Base-by-base conservation (phyloP, 2,888 invertebrate species). In the Chouioia cunea region DNA sequence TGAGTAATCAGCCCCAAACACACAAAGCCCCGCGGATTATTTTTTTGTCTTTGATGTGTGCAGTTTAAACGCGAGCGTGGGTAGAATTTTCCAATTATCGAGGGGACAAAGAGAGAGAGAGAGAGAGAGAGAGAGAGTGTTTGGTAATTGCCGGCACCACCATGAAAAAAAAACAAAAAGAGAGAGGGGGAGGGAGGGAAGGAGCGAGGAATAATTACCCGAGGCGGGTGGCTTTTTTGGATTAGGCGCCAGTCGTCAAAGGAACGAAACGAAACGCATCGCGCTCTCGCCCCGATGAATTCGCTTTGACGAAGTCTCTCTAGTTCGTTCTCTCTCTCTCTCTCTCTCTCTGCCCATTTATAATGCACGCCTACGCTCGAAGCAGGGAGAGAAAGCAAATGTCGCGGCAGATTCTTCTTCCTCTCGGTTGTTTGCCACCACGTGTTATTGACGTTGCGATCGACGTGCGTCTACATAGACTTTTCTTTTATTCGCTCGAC, bases 51-150 rank as follows among this genome's bases (percentile, higher is more conserved):
- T n/a, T 46, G 62, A 65, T 16, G 52, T 36, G 36, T 46, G 56
- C 36, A 60, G 60, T 63, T 69, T 66, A 59, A 70, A 66, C 63
- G 63, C 54, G 58, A 59, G 50, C 6, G 6, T 10, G 10, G 36
- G 6, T 36, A 36, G 66, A 64, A 73, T 73, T 73, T 73, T 73
- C 59, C 66, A 73, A 73, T 73, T 73, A 73, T 73, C 70, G 66
- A 22, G 2, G 63, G 66, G 66, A 66, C 70, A 73, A 70, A 66
- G 63, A 73, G 65, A 62, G 63, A 36, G 36, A 6, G 48, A 64
- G 56, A 4, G 18, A 66, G 63, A 73, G 65, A 62, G 63, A 36
- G 36, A 6, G 48, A 64, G 56, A 4, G 18, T n/a, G 54, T 62
- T 66, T 52, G 57, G 58, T 64, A 70, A 70, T 59, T 64, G 64